Evolutionary conservation across 2,888 invertebrate species (phyloP).

Genomic region (Heliconius ethilla): DNA sequence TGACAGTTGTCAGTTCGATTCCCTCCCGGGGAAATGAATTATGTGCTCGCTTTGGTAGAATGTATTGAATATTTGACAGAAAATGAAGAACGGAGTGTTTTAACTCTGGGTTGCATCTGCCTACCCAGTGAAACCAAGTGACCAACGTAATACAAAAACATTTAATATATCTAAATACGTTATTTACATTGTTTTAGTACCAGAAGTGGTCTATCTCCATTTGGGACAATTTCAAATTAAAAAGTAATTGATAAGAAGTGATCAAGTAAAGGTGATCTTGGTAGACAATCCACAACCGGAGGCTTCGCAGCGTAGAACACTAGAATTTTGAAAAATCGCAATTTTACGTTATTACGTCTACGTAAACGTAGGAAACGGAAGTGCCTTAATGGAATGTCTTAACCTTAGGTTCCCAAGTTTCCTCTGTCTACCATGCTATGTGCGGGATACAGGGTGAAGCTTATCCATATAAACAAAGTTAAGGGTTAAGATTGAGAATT

Average conservation of each 20-base stretch:
- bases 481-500: no score
- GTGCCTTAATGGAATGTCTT: no score
- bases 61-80: neutral
- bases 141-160: neutral
- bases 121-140: neutral
- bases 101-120: neutral
- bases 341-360: no score
- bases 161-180: neutral
- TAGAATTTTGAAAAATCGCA: no score
- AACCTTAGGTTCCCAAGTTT: no score
- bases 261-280: neutral
- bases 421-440: no score
- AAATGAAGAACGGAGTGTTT: neutral
- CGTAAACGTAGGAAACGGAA: no score
- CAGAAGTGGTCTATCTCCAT: neutral
- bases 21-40: neutral
- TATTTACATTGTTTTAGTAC: conserved; percentile 1
- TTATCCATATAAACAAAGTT: no score
- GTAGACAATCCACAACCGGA: neutral
- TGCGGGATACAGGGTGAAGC: no score
- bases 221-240: neutral
- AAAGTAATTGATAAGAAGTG: no score
- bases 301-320: no score
- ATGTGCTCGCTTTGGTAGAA: neutral
- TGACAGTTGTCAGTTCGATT: neutral